These are phyloP conservation scores for Daktulosphaira vitifoliae DNA, from an alignment of 1,140 invertebrate genomes.

Conservation along the genomic window DNA sequence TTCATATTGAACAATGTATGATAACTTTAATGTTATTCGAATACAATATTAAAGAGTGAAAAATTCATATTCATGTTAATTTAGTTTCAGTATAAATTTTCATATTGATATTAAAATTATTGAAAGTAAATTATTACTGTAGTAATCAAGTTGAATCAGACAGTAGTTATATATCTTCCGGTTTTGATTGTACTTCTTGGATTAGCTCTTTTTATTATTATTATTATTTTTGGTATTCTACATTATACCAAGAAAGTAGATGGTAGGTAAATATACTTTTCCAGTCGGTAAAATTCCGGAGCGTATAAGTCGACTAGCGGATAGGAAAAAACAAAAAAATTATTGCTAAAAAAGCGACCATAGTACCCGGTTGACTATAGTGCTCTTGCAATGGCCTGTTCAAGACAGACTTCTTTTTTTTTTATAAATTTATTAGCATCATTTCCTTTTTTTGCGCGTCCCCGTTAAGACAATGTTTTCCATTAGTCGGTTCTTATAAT, in stretches of 20 bases:
- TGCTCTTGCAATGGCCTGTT: neutral
- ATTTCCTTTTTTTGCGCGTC: slow-evolving; percentile 3
- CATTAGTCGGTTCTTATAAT: slow-evolving; percentile 11
- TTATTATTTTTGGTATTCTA: neutral
- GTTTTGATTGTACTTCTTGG: slow-evolving; percentile 1
- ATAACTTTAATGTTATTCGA: no score
- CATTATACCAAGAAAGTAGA: neutral
- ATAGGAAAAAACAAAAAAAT: slow-evolving; percentile 9
- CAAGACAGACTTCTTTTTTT: slow-evolving; percentile 19
- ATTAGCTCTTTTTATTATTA: neutral
- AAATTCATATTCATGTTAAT: no score
- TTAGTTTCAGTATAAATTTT: no score
- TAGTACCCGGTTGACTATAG: no score
- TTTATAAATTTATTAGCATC: slow-evolving; percentile 27
- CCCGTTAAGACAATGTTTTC: slow-evolving; percentile 25
- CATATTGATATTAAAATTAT: no score
- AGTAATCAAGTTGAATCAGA: no score
- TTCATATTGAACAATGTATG: no score
- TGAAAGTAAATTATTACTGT: no score
- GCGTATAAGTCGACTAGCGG: neutral
- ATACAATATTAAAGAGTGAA: no score
- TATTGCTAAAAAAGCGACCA: slow-evolving; percentile 10
- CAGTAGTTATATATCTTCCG: slow-evolving; percentile 2
- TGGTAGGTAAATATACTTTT: neutral
- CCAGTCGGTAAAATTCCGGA: slow-evolving; percentile 13